Evolutionary conservation across 2,888 invertebrate species (phyloP), one percentile per base, ranked within the genome.

Genomic region (Hoplodrina blanda): DNA sequence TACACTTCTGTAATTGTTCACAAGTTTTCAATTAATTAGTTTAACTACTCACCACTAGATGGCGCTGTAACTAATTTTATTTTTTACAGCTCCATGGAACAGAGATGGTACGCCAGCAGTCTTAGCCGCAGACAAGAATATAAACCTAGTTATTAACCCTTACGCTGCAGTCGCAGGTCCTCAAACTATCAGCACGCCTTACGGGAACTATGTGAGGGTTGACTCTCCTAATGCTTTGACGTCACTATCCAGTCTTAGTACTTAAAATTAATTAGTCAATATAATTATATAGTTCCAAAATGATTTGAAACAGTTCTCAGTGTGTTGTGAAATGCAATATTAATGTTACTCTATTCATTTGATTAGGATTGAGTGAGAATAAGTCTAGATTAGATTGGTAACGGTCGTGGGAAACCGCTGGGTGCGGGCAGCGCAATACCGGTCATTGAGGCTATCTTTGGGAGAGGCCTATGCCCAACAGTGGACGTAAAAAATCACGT

Each of bases 141-240:
- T 88, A 0, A 90, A 91, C 37, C 73, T 89, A 20, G 81, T 88
- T 0, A 73, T 88, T 7, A 91, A 92, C 37, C 92, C 92, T 0
- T 91, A 92, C 62, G 73, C 85, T 2, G 85, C 82, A 3, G 94
- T 91, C 0, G 60, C 78, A 15, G 78, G 78, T 7, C 95, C 95
- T 11, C 94, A 93, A 66, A 95, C 94, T 3, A 93, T 95, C 8
- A 93, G 91, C 80, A 95, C 95, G 0, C 95, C 95, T 0, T 95
- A 91, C 59, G 95, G 95, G 5, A 91, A 93, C 64, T 94, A 94
- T 50, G 86, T 94, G 37, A 92, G 88, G 76, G 67, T 91, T 7
- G 87, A 88, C 41, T 44, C 84, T 6, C 67, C 80, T 13, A 74
- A 63, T 30, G 37, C 33, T 8, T 54, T 73, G 30, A 53, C 78